Evolutionary conservation across 2,113 vertebrate genomes (phyloP).

Genomic region (Phyllopteryx taeniolatus): DNA sequence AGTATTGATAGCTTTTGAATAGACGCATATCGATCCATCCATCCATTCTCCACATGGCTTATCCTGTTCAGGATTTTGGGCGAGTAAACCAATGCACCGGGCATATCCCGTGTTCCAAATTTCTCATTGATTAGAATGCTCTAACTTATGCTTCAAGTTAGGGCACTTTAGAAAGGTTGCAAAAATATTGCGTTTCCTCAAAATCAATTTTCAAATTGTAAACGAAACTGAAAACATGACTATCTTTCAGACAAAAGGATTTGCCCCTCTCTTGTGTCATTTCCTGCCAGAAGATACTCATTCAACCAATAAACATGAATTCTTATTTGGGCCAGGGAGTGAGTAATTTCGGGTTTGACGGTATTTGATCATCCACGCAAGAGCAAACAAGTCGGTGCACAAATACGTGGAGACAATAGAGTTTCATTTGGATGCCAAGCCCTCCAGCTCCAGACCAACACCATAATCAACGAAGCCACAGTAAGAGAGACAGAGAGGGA

Average conservation of each 20-base stretch:
- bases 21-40: too few species aligned
- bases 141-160: too few species aligned
- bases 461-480: constrained; percentile 68
- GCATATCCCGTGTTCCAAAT: too few species aligned
- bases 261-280: background rate
- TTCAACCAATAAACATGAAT: background rate
- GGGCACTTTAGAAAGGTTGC: too few species aligned
- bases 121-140: too few species aligned
- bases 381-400: constrained; percentile 46
- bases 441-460: constrained; percentile 59
- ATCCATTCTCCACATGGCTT: too few species aligned
- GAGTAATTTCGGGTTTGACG: background rate
- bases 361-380: background rate
- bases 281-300: background rate
- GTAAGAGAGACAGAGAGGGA: constrained; percentile 19
- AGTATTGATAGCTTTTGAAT: too few species aligned
- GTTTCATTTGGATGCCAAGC: constrained; percentile 69
- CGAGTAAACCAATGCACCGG: too few species aligned
- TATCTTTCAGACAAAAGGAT: background rate
- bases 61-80: too few species aligned
- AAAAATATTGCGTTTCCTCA: too few species aligned
- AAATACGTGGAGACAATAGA: constrained; percentile 56
- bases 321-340: background rate
- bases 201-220: too few species aligned
- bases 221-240: too few species aligned